Conservation (phyloP, 2,888 invertebrate species). For the Atethmia centrago region DNA sequence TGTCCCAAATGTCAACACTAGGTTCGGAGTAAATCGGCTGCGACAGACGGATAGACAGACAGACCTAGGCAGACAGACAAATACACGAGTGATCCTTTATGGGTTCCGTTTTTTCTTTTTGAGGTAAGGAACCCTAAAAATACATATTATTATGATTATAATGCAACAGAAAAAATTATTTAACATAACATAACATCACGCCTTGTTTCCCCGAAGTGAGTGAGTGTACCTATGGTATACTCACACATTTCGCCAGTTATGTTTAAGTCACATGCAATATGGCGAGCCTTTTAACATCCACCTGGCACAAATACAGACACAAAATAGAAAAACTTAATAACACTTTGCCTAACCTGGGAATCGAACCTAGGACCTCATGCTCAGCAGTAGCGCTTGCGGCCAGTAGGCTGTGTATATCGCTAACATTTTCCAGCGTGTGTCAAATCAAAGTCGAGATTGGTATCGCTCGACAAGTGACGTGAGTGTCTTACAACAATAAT, state of each 20-base stretch:
- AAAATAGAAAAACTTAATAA: not conserved
- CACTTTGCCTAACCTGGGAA: not conserved
- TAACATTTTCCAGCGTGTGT: not conserved
- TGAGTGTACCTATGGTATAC: not conserved
- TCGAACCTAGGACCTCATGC: not conserved
- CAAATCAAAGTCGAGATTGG: conserved; percentile 19
- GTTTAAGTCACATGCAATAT: not conserved
- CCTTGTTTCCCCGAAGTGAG: not conserved
- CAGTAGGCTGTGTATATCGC: not conserved
- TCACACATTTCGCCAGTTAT: not conserved
- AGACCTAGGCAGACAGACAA: too few relatives aligned
- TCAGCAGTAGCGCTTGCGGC: not conserved
- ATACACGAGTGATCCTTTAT: too few relatives aligned
- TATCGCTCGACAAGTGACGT: conserved; percentile 20
- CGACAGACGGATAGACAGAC: too few relatives aligned
- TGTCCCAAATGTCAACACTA: too few relatives aligned
- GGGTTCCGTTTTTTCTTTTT: too few relatives aligned
- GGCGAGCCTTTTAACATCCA: not conserved
- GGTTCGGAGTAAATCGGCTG: too few relatives aligned
- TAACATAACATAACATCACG: too few relatives aligned
- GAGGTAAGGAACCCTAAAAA: too few relatives aligned
- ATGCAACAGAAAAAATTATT: too few relatives aligned
- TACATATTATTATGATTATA: too few relatives aligned
- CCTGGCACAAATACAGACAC: not conserved
- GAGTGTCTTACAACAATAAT: conserved; percentile 36